Conservation (phyloP, 2,888 invertebrate species). For the Oithona nana region DNA sequence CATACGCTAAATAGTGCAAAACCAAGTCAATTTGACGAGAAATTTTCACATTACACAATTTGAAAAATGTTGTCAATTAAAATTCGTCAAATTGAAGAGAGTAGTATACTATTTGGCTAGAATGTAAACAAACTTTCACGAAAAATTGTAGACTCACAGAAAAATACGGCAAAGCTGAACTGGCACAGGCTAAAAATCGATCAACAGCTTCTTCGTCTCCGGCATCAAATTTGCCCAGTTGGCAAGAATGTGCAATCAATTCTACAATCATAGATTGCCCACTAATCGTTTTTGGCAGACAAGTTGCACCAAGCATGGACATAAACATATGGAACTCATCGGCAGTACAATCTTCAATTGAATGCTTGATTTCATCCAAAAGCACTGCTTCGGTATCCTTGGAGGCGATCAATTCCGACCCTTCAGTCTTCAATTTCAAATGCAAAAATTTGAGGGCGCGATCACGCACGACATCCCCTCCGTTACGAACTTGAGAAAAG, state of each 20-base stretch:
- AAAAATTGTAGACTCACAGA: slow-evolving; percentile 7
- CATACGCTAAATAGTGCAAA: no score
- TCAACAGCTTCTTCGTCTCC: slow-evolving; percentile 35
- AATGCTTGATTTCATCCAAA: slow-evolving; percentile 60
- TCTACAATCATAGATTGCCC: slow-evolving; percentile 74
- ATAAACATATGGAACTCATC: slow-evolving; percentile 79
- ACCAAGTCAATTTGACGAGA: no score
- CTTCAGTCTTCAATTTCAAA: slow-evolving; percentile 58
- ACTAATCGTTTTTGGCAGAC: slow-evolving; percentile 54
- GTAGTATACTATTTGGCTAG: no score
- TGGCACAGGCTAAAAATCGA: slow-evolving; percentile 62
- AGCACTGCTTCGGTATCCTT: slow-evolving; percentile 69
- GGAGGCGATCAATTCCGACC: slow-evolving; percentile 47
- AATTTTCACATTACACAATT: no score
- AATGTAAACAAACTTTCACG: no score
- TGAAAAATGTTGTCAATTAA: no score
- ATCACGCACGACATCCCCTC: slow-evolving; percentile 57
- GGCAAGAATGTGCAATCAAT: slow-evolving; percentile 31
- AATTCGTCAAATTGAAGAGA: no score
- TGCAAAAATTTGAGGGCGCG: slow-evolving; percentile 69
- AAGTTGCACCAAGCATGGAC: slow-evolving; percentile 60
- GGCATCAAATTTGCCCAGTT: slow-evolving; percentile 18
- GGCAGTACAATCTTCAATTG: slow-evolving; percentile 33
- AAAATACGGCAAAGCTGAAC: slow-evolving; percentile 24
- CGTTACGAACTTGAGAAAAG: slow-evolving; percentile 45